phyloP scores from a whole-genome alignment of 2,888 invertebrate species.

The Halictus quadricinctus region DNA sequence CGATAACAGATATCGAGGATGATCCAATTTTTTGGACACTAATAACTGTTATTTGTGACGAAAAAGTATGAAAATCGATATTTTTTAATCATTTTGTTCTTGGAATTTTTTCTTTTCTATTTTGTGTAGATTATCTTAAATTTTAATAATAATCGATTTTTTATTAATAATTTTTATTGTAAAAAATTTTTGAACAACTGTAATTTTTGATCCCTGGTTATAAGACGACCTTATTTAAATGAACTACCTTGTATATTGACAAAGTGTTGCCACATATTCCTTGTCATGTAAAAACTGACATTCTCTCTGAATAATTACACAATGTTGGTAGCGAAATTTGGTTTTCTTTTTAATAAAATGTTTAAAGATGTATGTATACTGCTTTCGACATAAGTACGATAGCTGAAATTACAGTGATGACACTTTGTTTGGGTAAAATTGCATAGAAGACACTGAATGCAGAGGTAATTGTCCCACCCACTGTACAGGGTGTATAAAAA shows the following conservation, averaged over 20 bases:
- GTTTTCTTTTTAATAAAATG: not conserved
- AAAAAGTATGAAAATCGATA: too few species aligned
- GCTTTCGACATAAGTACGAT: not conserved
- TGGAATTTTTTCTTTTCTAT: too few species aligned
- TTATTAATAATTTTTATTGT: too few species aligned
- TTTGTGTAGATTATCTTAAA: too few species aligned
- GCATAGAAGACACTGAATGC: not conserved
- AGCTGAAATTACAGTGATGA: not conserved
- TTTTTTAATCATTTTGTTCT: too few species aligned
- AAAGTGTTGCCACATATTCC: not conserved
- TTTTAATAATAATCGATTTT: too few species aligned
- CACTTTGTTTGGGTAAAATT: not conserved
- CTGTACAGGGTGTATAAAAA: too few species aligned
- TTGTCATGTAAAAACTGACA: not conserved
- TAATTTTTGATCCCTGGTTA: too few species aligned
- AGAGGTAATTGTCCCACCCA: not conserved
- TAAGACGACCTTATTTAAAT: not conserved
- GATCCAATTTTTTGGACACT: too few species aligned
- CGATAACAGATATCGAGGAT: too few species aligned
- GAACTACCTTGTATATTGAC: not conserved
- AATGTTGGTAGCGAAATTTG: not conserved
- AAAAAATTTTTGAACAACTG: too few species aligned
- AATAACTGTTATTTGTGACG: too few species aligned
- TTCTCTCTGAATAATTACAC: not conserved
- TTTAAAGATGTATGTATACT: not conserved